Conservation (phyloP, 2,888 invertebrate genomes). For the Nymphalis urticae region DNA sequence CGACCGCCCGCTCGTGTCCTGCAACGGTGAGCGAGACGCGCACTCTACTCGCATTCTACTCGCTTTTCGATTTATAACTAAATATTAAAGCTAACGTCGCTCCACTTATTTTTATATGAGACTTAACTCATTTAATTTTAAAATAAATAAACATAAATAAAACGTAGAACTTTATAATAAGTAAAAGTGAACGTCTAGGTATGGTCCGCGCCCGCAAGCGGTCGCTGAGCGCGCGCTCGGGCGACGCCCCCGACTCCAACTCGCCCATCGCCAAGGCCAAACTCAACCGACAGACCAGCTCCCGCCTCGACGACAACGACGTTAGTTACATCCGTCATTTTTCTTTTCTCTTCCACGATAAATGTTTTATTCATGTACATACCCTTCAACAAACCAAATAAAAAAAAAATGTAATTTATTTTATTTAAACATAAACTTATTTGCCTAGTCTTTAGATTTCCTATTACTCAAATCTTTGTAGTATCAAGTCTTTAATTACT, state of each 20-base stretch:
- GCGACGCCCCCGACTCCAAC: conserved; percentile 47
- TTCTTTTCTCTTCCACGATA: background rate
- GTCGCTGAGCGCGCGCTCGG: conserved; percentile 28
- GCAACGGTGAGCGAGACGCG: conserved; percentile 21
- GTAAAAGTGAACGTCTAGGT: conserved; percentile 20
- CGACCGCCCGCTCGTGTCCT: conserved; percentile 54
- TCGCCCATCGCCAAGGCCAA: conserved; percentile 62
- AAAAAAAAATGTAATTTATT: too few relatives aligned
- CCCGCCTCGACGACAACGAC: conserved; percentile 14
- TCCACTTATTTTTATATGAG: too few relatives aligned
- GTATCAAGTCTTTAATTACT: too few relatives aligned
- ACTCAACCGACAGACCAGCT: conserved; percentile 51
- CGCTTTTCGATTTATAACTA: background rate
- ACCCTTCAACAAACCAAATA: too few relatives aligned
- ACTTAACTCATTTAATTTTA: too few relatives aligned
- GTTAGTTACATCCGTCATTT: conserved; percentile 4
- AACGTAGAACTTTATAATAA: too few relatives aligned
- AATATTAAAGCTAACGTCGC: too few relatives aligned
- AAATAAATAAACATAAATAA: too few relatives aligned
- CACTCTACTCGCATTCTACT: background rate
- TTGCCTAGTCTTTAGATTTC: too few relatives aligned
- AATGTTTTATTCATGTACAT: too few relatives aligned
- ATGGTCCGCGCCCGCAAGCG: conserved; percentile 40
- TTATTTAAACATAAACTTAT: too few relatives aligned
- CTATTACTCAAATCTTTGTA: too few relatives aligned